Base-by-base conservation (phyloP, 92 coral and sea anemone species). In the Micromussa lordhowensis region DNA sequence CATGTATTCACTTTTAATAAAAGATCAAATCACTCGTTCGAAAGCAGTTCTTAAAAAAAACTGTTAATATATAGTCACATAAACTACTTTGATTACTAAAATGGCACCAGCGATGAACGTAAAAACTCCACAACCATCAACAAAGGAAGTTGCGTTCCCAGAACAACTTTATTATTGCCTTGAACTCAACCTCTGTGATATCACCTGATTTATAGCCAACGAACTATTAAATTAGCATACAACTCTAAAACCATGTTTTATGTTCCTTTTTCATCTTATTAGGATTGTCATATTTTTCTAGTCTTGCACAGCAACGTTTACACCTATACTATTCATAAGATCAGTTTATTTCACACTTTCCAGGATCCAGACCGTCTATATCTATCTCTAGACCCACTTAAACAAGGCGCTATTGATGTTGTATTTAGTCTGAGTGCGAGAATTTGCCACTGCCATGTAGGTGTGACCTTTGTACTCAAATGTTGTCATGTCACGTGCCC, bases 401-500 rank as follows among this genome's bases (percentile, higher is more conserved):
- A 30, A 70, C 38, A 70, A 13, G 40, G 75, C 75, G 1, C 40
- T 70, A 40, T 70, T 70, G 35, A 70, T 70, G 44, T 70, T 70
- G 75, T 31, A 15, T 17, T 70, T 70, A n/a, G n/a, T n/a, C 75
- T 30, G 75, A 12, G 30, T 30, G 19, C 30, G 3, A 32, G 13
- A 70, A 40, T 70, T 70, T 30, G 35, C 75, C 40, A 70, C 75
- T n/a, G 75, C 75, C 75, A 70, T 40, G 40, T 70, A 70, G 31
- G 35, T 70, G 22, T 90, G 77, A 44, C 87, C 93, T 71, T 90
- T 85, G 87, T 90, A 86, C 59, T 80, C 83, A 83, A 90, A 90
- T 80, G 92, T 83, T 36, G 80, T 59, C 90, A 90, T 83, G 59
- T 82, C 93, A 35, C 10, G n/a, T 16, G 83, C 87, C 7, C 88